Conservation (phyloP, 2,113 vertebrate genomes). For the Mohoua ochrocephala region DNA sequence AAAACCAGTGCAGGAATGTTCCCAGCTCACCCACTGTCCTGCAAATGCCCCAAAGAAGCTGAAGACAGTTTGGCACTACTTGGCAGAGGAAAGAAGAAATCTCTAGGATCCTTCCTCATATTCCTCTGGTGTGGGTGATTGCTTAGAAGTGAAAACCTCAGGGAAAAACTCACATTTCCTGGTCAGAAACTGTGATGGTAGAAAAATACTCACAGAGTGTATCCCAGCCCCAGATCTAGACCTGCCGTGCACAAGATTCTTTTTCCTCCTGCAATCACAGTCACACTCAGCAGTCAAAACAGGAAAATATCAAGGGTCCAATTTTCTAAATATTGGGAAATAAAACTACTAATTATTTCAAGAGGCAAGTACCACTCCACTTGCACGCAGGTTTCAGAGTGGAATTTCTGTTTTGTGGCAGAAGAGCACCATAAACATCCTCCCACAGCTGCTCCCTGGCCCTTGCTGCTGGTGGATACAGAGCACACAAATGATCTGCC, state of each 20-base stretch:
- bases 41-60: fast-evolving
- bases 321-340: slow-evolving; percentile 66
- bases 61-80: background rate
- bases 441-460: background rate
- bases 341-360: slow-evolving; percentile 65
- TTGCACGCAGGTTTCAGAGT: slow-evolving; percentile 2
- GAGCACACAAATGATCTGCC: background rate
- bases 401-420: slow-evolving; percentile 45
- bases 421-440: slow-evolving; percentile 36
- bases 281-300: slow-evolving; percentile 56
- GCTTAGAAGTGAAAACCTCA: background rate
- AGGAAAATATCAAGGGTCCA: slow-evolving; percentile 66
- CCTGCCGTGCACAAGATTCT: background rate
- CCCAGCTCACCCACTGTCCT: background rate
- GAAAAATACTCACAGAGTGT: background rate
- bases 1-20: background rate
- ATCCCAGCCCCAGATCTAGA: background rate
- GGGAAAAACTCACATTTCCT: background rate
- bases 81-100: background rate
- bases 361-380: slow-evolving; percentile 61
- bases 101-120: background rate
- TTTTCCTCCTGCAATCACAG: slow-evolving; percentile 19
- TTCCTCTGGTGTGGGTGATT: background rate
- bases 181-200: background rate
- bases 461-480: background rate